Percentiles rank a stretch among this genome's conserved stretches.
Evolutionary conservation across 2,113 vertebrate species (phyloP).

Genomic region (Shinisaurus crocodilurus): DNA sequence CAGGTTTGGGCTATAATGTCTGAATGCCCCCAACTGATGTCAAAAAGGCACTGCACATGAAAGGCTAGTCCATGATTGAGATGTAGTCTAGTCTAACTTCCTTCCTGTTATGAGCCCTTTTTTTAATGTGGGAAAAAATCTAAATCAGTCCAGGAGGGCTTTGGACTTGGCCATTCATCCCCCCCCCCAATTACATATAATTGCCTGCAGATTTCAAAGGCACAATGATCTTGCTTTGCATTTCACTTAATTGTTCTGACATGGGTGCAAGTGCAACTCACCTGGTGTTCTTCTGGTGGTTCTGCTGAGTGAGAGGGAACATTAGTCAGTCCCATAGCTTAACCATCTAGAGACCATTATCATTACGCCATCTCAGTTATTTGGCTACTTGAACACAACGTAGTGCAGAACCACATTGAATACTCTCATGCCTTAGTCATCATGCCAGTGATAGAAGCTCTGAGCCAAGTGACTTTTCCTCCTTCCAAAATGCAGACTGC

Average conservation of each 20-base stretch:
- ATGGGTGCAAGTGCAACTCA: background rate
- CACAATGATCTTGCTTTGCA: background rate
- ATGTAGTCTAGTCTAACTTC: background rate
- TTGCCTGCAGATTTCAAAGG: background rate
- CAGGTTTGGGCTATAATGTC: background rate
- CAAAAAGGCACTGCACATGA: background rate
- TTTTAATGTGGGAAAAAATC: background rate
- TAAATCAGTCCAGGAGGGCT: background rate
- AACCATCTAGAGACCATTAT: conserved; percentile 17
- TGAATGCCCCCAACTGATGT: background rate
- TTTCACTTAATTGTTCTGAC: background rate
- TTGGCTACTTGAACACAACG: background rate
- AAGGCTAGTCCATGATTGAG: background rate
- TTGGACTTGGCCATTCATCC: background rate
- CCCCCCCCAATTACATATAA: background rate
- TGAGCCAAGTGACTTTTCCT: background rate
- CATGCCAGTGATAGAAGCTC: background rate
- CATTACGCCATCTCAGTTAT: background rate
- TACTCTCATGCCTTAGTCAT: background rate
- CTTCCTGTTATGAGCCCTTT: background rate
- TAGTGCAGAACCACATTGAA: background rate
- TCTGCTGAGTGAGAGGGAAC: background rate
- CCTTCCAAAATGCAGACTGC: background rate
- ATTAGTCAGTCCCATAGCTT: background rate
- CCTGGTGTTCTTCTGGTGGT: background rate